Conservation (phyloP, 2,888 invertebrate genomes). For the Erebia aethiops region DNA sequence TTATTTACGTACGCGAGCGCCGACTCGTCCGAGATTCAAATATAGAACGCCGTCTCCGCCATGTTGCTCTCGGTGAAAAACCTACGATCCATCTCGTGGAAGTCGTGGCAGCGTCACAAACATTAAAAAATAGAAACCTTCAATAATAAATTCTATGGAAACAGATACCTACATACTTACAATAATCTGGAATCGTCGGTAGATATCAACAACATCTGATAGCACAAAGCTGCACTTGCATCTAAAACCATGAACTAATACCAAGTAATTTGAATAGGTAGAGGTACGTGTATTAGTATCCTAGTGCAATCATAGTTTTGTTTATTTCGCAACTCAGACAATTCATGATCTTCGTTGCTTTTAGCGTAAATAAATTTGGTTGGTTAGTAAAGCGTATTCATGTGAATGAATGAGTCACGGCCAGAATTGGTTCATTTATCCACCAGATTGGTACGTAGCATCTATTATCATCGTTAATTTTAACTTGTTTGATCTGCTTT, state of each 20-base stretch:
- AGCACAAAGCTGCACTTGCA: background rate
- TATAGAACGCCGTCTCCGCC: constrained; percentile 82
- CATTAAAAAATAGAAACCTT: constrained; percentile 39
- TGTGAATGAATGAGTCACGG: constrained; percentile 78
- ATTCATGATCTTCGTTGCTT: constrained; percentile 44
- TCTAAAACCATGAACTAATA: background rate
- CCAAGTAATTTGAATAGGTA: background rate
- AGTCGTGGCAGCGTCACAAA: constrained; percentile 64
- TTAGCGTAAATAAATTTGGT: constrained; percentile 62
- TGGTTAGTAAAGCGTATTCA: constrained; percentile 66
- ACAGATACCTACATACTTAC: background rate
- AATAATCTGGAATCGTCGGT: background rate
- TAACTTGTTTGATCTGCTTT: constrained; percentile 38
- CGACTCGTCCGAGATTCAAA: constrained; percentile 83
- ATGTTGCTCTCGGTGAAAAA: constrained; percentile 81
- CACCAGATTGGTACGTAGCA: constrained; percentile 57
- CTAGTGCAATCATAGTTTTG: constrained; percentile 24
- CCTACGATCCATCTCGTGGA: constrained; percentile 73
- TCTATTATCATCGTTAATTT: constrained; percentile 45
- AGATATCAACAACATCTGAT: background rate
- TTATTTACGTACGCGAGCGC: constrained; percentile 83
- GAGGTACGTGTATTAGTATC: background rate
- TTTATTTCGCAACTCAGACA: constrained; percentile 28
- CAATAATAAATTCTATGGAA: background rate
- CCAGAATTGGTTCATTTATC: constrained; percentile 69